Evolutionary conservation across 2,888 invertebrate species (phyloP).

Genomic region (Drosophila kuntzei): DNA sequence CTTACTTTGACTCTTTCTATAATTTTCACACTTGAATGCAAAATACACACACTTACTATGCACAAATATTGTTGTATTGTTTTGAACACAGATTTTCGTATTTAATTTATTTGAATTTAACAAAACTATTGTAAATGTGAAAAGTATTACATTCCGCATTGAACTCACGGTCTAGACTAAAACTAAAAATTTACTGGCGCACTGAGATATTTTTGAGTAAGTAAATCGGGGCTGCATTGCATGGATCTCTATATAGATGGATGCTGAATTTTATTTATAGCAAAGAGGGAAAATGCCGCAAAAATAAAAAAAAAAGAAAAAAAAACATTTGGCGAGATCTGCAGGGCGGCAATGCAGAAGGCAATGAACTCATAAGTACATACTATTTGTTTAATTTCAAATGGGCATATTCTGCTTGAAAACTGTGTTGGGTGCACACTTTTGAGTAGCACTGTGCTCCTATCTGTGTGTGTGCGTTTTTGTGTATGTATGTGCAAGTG

Average conservation of each 20-base stretch:
- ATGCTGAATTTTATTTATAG: slow-evolving; percentile 62
- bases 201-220: slow-evolving; percentile 60
- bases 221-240: slow-evolving; percentile 61
- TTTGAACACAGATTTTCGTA: slow-evolving; percentile 1
- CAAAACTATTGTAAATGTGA: slow-evolving; percentile 16
- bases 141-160: slow-evolving; percentile 50
- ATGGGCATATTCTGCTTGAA: slow-evolving; percentile 65
- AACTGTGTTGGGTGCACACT: slow-evolving; percentile 44
- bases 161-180: slow-evolving; percentile 62
- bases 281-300: slow-evolving; percentile 40
- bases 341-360: slow-evolving; percentile 63
- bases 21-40: slow-evolving; percentile 3
- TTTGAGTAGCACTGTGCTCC: slow-evolving; percentile 54
- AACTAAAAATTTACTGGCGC: slow-evolving; percentile 36
- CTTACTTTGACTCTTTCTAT: not conserved
- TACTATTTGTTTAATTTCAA: slow-evolving; percentile 40
- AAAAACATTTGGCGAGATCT: slow-evolving; percentile 44
- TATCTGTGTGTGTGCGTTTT: slow-evolving; percentile 18
- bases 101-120: slow-evolving; percentile 22
- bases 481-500: slow-evolving; percentile 11
- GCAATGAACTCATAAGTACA: slow-evolving; percentile 70
- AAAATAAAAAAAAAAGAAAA: slow-evolving; percentile 14
- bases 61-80: not conserved
- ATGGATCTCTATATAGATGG: slow-evolving; percentile 51
- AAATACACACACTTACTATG: slow-evolving; percentile 5